These are phyloP conservation scores for Zoroaster sp. DNA, from an alignment of 53 echinoderm and acorn worm genomes.

Conservation along the genomic window DNA sequence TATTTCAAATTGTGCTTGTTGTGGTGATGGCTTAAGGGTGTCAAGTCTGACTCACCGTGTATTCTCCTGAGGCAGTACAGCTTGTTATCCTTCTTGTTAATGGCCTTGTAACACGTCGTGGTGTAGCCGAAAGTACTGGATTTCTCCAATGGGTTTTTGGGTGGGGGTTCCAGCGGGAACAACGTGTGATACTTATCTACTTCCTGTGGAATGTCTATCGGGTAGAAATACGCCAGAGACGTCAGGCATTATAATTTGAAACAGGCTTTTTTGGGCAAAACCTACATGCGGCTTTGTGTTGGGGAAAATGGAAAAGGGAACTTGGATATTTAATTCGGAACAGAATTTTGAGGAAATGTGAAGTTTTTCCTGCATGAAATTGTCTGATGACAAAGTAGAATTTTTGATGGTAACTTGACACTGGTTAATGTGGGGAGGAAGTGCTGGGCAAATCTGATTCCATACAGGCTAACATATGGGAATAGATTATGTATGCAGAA, in stretches of 20 bases:
- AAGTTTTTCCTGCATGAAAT: neutral
- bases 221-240: neutral
- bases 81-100: constrained; percentile 98
- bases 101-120: constrained; percentile 93
- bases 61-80: constrained; percentile 95
- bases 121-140: constrained; percentile 99
- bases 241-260: neutral
- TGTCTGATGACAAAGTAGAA: too few species aligned
- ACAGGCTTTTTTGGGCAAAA: neutral
- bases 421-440: too few species aligned
- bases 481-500: too few species aligned
- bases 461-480: too few species aligned
- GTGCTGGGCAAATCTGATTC: too few species aligned
- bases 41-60: constrained; percentile 73
- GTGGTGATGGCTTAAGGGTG: neutral
- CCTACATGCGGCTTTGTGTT: neutral
- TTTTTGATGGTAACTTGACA: too few species aligned
- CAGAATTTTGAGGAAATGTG: neutral
- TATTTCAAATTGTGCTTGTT: too few species aligned
- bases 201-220: constrained; percentile 80
- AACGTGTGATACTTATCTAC: constrained; percentile 98
- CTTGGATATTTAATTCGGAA: neutral
- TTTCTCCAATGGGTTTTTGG: constrained; percentile 94
- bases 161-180: constrained; percentile 86
- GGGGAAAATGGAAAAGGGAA: neutral